phyloP scores from a whole-genome alignment of 2,113 vertebrate genomes.

The Daboia siamensis region DNA sequence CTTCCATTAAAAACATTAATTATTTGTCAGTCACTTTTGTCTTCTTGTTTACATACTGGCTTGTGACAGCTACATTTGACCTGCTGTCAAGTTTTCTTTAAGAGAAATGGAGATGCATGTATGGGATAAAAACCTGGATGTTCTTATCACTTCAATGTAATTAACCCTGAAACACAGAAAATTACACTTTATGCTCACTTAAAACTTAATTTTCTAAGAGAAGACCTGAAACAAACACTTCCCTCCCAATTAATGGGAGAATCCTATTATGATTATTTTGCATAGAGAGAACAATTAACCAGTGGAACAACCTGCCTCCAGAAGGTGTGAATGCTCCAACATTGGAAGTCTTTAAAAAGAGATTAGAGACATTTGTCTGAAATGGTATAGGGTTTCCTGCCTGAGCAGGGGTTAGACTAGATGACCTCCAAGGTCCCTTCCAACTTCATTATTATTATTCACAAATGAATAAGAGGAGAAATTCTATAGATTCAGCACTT shows the following conservation, averaged over 20 bases:
- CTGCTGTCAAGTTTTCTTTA: slow-evolving; percentile 30
- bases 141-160: slow-evolving; percentile 38
- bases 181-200: slow-evolving; percentile 8
- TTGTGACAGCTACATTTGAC: slow-evolving; percentile 24
- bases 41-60: slow-evolving; percentile 18
- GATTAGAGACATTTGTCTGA: too few relatives aligned
- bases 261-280: background rate
- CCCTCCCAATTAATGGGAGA: background rate
- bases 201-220: background rate
- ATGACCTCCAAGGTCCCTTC: too few relatives aligned
- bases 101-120: slow-evolving; percentile 17
- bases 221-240: slow-evolving; percentile 12
- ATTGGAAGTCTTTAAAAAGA: too few relatives aligned
- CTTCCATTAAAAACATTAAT: slow-evolving; percentile 26
- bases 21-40: slow-evolving; percentile 36
- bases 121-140: background rate
- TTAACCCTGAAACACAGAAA: slow-evolving; percentile 28
- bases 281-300: background rate
- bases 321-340: too few relatives aligned
- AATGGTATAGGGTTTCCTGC: too few relatives aligned
- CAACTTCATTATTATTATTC: background rate
- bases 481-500: background rate
- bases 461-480: background rate
- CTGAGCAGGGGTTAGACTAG: too few relatives aligned
- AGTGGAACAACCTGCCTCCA: too few relatives aligned